Conservation (phyloP, 2,888 invertebrate genomes). For the Rhimphoctona megacephalus region DNA sequence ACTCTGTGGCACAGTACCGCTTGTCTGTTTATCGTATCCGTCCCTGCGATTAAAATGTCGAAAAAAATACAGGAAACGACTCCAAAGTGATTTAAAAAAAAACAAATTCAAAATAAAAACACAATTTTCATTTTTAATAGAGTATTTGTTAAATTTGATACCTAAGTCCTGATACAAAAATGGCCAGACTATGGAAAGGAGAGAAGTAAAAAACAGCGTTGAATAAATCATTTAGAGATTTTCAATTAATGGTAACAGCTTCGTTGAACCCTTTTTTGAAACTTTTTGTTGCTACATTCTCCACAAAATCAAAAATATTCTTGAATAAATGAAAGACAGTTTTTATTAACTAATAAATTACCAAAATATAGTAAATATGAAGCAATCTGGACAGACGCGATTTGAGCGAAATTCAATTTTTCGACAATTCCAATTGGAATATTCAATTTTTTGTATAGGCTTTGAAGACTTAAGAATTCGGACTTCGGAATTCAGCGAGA, state of each 20-base stretch:
- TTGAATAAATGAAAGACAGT: neutral
- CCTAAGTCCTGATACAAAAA: conserved; percentile 95
- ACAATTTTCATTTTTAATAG: conserved; percentile 47
- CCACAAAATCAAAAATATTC: neutral
- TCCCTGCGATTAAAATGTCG: conserved; percentile 86
- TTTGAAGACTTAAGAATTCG: too few species aligned
- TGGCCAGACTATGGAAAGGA: conserved; percentile 92
- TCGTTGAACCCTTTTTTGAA: conserved; percentile 2
- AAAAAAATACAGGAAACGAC: neutral
- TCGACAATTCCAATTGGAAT: too few species aligned
- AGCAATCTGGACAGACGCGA: too few species aligned
- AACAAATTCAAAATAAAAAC: conserved; percentile 42
- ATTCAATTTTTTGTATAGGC: too few species aligned
- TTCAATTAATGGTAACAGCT: neutral
- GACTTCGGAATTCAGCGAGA: too few species aligned
- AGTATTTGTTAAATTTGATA: conserved; percentile 84
- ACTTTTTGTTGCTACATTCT: neutral
- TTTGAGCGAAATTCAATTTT: too few species aligned
- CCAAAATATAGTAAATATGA: too few species aligned
- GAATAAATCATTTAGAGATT: conserved; percentile 2
- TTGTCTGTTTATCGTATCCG: conserved; percentile 96
- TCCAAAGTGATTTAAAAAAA: conserved; percentile 35
- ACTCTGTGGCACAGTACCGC: conserved; percentile 97
- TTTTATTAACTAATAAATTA: neutral
- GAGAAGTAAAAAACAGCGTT: conserved; percentile 56